Conservation (phyloP, 2,888 invertebrate species). For the Thecophora atra region DNA sequence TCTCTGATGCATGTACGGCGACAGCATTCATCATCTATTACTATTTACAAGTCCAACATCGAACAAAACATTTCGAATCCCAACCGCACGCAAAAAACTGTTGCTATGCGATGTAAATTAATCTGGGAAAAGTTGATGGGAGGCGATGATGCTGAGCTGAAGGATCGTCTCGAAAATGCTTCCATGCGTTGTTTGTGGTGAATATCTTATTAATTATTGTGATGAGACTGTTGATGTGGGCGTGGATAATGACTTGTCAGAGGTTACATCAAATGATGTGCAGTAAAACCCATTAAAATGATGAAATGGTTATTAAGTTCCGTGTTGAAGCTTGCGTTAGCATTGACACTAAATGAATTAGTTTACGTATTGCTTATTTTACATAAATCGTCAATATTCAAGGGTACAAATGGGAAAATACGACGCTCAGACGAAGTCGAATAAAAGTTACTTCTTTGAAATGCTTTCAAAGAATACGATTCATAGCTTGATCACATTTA, state of each 20-base stretch:
- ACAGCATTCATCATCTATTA: too few species aligned
- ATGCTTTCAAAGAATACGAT: too few species aligned
- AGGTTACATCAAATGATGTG: background rate
- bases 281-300: slow-evolving; percentile 13
- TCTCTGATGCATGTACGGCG: too few species aligned
- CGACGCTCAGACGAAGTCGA: too few species aligned
- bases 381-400: too few species aligned
- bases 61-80: background rate
- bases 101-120: slow-evolving; percentile 36
- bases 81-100: slow-evolving; percentile 7
- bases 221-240: background rate
- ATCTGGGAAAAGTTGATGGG: slow-evolving; percentile 13
- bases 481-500: too few species aligned
- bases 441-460: too few species aligned
- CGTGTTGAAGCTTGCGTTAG: slow-evolving; percentile 1
- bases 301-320: background rate
- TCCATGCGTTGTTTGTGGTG: too few species aligned
- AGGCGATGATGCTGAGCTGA: background rate
- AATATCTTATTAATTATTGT: background rate
- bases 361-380: too few species aligned
- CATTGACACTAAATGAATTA: background rate
- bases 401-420: too few species aligned
- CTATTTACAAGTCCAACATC: background rate
- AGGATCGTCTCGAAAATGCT: background rate
- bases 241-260: background rate